Percentiles rank a stretch among this genome's conserved stretches.
Evolutionary conservation across 2,113 vertebrate species (phyloP).

Genomic region (Hemiprocne comata): DNA sequence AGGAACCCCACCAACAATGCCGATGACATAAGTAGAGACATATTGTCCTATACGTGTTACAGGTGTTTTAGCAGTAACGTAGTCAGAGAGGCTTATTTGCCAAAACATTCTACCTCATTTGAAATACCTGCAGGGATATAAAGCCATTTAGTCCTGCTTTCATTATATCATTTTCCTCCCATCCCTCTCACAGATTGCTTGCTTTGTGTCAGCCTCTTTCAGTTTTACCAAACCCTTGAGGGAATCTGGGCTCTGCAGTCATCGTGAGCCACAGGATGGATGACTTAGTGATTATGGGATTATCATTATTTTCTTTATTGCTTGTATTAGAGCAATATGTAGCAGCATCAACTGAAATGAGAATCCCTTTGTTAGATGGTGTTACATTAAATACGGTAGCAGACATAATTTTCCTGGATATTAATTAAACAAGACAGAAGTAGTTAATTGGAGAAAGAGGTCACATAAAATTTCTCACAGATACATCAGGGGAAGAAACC

Average conservation of each 20-base stretch:
- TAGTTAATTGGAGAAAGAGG: neutral
- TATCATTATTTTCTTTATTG: neutral
- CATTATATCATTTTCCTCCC: neutral
- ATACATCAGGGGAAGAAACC: neutral
- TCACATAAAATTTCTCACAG: neutral
- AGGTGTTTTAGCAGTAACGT: neutral
- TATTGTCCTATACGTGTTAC: neutral
- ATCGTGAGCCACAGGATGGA: neutral
- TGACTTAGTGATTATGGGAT: neutral
- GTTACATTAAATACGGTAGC: neutral
- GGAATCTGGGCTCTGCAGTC: neutral
- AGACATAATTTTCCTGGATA: neutral
- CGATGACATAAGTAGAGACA: neutral
- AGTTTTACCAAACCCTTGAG: neutral
- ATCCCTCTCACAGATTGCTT: neutral
- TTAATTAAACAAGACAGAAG: neutral
- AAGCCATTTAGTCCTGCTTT: neutral
- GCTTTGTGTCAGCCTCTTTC: neutral
- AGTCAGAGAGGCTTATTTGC: neutral
- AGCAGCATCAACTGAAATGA: neutral
- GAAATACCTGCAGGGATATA: neutral
- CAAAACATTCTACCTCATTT: neutral
- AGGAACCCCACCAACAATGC: too few species aligned
- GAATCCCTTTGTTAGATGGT: neutral
- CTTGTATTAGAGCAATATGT: neutral